These are phyloP conservation scores for Propithecus deckenii DNA, from an alignment of 2,797 vertebrate species.

Conservation along the genomic window DNA sequence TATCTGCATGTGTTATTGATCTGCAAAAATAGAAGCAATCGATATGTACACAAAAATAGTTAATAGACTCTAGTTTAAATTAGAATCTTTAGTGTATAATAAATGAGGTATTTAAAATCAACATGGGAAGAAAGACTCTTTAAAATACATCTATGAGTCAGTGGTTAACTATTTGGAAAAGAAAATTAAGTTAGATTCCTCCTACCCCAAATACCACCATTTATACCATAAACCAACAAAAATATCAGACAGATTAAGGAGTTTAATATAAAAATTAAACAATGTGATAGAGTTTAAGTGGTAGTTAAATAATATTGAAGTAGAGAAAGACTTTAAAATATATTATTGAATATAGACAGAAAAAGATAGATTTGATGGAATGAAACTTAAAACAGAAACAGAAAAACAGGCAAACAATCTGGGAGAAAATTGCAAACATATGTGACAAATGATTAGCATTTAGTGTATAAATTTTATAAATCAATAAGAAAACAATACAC, in stretches of 20 bases:
- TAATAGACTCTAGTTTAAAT: background rate
- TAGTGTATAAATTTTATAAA: background rate
- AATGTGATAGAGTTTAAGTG: background rate
- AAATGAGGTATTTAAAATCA: background rate
- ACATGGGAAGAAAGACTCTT: background rate
- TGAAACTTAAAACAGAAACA: background rate
- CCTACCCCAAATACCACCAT: background rate
- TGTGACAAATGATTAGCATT: background rate
- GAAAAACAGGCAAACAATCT: background rate
- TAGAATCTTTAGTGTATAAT: background rate
- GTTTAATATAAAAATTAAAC: background rate
- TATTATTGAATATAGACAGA: background rate
- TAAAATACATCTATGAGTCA: background rate
- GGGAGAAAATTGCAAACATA: background rate
- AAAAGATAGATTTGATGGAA: background rate
- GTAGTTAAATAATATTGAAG: background rate
- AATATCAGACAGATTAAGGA: background rate
- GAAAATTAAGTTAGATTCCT: background rate
- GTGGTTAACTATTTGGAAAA: constrained; percentile 18
- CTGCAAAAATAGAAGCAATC: background rate
- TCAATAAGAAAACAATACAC: background rate
- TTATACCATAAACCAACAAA: background rate
- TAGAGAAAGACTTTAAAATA: background rate
- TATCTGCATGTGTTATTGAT: background rate
- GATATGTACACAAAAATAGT: background rate